Evolutionary conservation across 2,797 vertebrate species (phyloP).

Genomic region (Tangara arthus): DNA sequence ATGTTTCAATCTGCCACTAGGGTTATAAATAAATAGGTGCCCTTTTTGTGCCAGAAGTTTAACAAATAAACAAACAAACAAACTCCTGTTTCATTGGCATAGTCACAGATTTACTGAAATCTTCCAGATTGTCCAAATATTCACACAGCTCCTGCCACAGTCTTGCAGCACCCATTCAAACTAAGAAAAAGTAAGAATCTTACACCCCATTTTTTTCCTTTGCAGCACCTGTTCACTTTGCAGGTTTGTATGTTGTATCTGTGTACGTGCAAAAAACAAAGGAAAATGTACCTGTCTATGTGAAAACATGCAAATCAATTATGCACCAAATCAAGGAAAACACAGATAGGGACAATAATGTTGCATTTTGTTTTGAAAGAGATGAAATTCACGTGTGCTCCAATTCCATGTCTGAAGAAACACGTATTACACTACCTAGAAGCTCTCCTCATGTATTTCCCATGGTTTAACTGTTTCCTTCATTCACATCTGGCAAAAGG

Average conservation of each 20-base stretch:
- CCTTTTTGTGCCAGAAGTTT: conserved; percentile 29
- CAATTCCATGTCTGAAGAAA: neutral
- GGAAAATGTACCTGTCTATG: neutral
- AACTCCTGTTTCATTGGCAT: conserved; percentile 11
- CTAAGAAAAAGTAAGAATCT: neutral
- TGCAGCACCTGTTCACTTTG: neutral
- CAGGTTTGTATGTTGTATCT: neutral
- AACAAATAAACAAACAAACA: neutral
- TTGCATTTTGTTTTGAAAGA: neutral
- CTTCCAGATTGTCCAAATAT: neutral
- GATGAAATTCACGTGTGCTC: fast-evolving
- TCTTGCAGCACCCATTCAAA: neutral
- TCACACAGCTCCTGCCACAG: neutral
- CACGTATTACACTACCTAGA: neutral
- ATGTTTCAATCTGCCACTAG: conserved; percentile 11
- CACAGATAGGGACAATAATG: neutral
- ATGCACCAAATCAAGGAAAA: neutral
- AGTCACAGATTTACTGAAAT: neutral
- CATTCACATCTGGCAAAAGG: neutral
- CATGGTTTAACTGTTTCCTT: neutral
- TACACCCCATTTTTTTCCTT: neutral
- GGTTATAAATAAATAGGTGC: conserved; percentile 41
- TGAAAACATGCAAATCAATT: neutral
- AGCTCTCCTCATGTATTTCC: neutral
- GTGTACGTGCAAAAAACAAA: neutral